These are phyloP conservation scores for Ecliptopera silaceata DNA, from an alignment of 2,888 invertebrate species.

Conservation along the genomic window DNA sequence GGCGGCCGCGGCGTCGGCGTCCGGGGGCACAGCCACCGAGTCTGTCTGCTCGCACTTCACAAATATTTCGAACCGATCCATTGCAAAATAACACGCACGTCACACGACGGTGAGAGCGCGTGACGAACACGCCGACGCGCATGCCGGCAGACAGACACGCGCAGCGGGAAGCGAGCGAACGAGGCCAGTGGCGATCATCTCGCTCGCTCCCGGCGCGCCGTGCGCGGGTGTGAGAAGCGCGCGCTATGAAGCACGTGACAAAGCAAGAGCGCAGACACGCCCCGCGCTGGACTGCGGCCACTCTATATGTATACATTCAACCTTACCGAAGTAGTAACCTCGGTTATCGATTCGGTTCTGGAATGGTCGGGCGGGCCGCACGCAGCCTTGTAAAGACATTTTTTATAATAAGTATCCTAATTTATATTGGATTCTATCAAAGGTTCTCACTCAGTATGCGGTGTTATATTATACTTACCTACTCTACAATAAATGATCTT, in stretches of 20 bases:
- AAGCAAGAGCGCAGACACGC: slow-evolving; percentile 73
- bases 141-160: slow-evolving; percentile 73
- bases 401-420: too few species aligned
- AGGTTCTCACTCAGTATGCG: too few species aligned
- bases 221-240: slow-evolving; percentile 38
- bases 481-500: too few species aligned
- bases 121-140: slow-evolving; percentile 65
- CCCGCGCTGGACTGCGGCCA: slow-evolving; percentile 3
- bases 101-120: slow-evolving; percentile 27
- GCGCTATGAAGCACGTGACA: slow-evolving; percentile 55
- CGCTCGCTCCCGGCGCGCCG: slow-evolving; percentile 45
- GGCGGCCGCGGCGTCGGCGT: slow-evolving; percentile 4
- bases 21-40: slow-evolving; percentile 15
- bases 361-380: neutral
- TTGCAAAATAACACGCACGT: slow-evolving; percentile 39
- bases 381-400: too few species aligned
- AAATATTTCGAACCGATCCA: slow-evolving; percentile 17
- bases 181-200: slow-evolving; percentile 46
- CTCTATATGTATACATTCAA: slow-evolving; percentile 28
- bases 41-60: slow-evolving; percentile 21
- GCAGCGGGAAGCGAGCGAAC: slow-evolving; percentile 66
- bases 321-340: slow-evolving; percentile 5
- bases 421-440: too few species aligned
- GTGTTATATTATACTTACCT: too few species aligned
- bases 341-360: slow-evolving; percentile 26